Base-by-base conservation (phyloP, 2,797 vertebrate species). In the Acropternis orthonyx region DNA sequence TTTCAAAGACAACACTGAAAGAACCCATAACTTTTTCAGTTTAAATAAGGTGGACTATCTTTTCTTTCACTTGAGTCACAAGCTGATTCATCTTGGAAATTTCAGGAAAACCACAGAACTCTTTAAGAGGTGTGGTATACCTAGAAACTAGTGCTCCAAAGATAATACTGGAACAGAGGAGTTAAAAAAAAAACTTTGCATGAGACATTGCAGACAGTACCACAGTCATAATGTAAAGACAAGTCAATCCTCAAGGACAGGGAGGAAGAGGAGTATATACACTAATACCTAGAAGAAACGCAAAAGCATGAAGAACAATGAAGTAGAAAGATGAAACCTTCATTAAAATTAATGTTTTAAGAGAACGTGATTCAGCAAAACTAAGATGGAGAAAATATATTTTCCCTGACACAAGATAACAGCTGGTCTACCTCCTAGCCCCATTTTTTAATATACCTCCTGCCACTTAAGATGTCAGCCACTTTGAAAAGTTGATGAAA, bases 11-110 rank as follows among this genome's bases (percentile, higher is more conserved):
- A 43, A 2, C 9, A n/a, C 15, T 43, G 16, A 76, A 80, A 81
- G 27, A 77, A 68, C 3, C 1, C 1, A 3, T 46, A 61, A 26
- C 9, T 19, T 94, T 67, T 80, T 44, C 32, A 61, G 14, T n/a
- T 83, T 4, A 0, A 51, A 0, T 22, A 72, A 54, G 1, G 73
- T 71, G 48, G 9, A 24, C 22, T 5, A 28, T n/a, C 7, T 43
- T 48, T 59, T 89, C 76, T 77, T 43, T 18, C 6, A 11, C 1
- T 3, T 0, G 2, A 63, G 8, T 65, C 30, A 77, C 16, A 82
- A 56, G 59, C 11, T 7, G 6, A 85, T 81, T 83, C 16, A 23
- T 34, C 14, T 34, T 18, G 10, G 22, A 80, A 91, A 71, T 5
- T 10, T 78, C 10, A 71, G 78, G 13, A 61, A 74, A 54, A 39